A percentile compares a stretch with the other conserved stretches of the same genome.
phyloP scores from a whole-genome alignment of 2,888 invertebrate species.

The Drosophila aldrichi region DNA sequence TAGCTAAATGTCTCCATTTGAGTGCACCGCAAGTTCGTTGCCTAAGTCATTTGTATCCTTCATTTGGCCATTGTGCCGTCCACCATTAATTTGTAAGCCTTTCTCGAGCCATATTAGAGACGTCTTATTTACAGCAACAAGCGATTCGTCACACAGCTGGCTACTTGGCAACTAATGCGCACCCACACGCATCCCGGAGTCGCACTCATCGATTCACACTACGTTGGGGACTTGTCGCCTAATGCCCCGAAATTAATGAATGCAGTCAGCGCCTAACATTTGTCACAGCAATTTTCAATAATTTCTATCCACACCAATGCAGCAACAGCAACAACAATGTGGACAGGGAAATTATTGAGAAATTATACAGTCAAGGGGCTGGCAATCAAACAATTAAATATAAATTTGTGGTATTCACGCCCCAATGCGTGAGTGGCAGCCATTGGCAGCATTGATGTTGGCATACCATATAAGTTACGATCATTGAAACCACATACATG shows the following conservation, averaged over 20 bases:
- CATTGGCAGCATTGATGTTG: slow-evolving; percentile 21
- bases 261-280: slow-evolving; percentile 72
- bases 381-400: slow-evolving; percentile 77
- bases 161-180: slow-evolving; percentile 33
- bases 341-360: slow-evolving; percentile 70
- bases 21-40: slow-evolving; percentile 37
- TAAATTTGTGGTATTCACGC: slow-evolving; percentile 81
- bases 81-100: slow-evolving; percentile 10
- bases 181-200: slow-evolving; percentile 46
- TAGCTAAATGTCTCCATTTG: neutral
- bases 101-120: slow-evolving; percentile 31
- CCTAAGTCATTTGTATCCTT: slow-evolving; percentile 49
- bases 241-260: slow-evolving; percentile 75
- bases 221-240: slow-evolving; percentile 36
- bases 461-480: slow-evolving; percentile 26
- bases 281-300: slow-evolving; percentile 70
- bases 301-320: slow-evolving; percentile 40
- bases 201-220: slow-evolving; percentile 68
- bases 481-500: slow-evolving; percentile 39
- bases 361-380: slow-evolving; percentile 68
- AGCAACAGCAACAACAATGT: slow-evolving; percentile 32
- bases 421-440: slow-evolving; percentile 56
- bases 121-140: slow-evolving; percentile 69
- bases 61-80: neutral
- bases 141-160: slow-evolving; percentile 76